Evolutionary conservation across 2,113 vertebrate genomes (phyloP).

Genomic region (Serinus canaria): DNA sequence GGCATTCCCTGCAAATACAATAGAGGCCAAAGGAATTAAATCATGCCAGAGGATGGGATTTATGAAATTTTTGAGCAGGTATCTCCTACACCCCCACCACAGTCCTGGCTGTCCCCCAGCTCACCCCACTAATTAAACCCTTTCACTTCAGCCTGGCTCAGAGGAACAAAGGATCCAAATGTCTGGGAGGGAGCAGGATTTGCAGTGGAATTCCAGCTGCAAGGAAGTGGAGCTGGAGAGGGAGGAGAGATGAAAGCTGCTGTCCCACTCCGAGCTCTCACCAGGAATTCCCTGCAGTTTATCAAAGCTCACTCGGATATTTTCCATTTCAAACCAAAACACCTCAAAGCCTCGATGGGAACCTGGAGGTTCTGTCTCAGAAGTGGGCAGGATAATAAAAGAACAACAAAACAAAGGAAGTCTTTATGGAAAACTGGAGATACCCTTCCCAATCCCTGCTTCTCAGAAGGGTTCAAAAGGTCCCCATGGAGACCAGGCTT

Average conservation of each 20-base stretch:
- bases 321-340: neutral
- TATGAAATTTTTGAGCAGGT: neutral
- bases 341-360: neutral
- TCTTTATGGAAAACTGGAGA: neutral
- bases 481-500: neutral
- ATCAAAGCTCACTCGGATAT: accelerated
- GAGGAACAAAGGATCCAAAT: neutral
- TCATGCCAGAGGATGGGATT: neutral
- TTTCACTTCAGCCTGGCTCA: neutral
- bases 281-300: neutral
- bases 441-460: neutral
- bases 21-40: too few species aligned
- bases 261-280: accelerated
- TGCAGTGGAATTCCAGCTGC: neutral
- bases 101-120: neutral
- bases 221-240: neutral
- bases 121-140: neutral
- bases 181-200: neutral
- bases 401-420: neutral
- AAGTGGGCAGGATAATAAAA: accelerated
- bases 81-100: neutral
- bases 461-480: neutral
- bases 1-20: too few species aligned
- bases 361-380: neutral
- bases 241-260: neutral